A percentile compares a stretch with the other conserved stretches of the same genome.
phyloP scores from a whole-genome alignment of 53 echinoderm and acorn worm genomes.

The Zoroaster sp. region DNA sequence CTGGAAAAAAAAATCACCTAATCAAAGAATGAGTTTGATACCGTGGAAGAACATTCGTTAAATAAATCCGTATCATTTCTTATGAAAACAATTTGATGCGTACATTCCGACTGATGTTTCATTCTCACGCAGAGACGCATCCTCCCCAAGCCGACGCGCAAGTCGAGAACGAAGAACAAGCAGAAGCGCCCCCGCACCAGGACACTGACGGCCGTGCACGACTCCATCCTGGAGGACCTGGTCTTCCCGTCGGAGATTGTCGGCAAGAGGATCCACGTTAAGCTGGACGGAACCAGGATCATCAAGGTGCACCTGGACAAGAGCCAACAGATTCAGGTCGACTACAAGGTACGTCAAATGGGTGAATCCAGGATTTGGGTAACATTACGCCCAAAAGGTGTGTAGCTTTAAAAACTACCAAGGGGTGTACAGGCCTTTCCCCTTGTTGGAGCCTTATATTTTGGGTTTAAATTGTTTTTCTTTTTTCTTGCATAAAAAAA shows the following conservation, averaged over 20 bases:
- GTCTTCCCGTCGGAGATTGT: slow-evolving; percentile 97
- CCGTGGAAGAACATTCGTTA: no score
- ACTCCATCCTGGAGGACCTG: slow-evolving; percentile 93
- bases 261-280: slow-evolving; percentile 86
- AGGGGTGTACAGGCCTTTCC: no score
- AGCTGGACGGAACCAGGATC: slow-evolving; percentile 80
- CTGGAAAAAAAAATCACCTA: no score
- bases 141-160: slow-evolving; percentile 94
- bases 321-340: slow-evolving; percentile 90
- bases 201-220: slow-evolving; percentile 93
- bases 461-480: no score
- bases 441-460: no score
- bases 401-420: no score
- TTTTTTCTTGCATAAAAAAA: no score
- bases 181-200: slow-evolving; percentile 97
- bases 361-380: no score
- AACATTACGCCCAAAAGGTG: neutral
- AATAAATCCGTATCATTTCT: no score
- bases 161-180: slow-evolving; percentile 91
- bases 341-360: slow-evolving; percentile 80
- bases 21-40: no score
- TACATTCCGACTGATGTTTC: neutral
- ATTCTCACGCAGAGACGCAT: slow-evolving; percentile 79
- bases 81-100: neutral
- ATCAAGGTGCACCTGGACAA: slow-evolving; percentile 94